Evolutionary conservation across 2,113 vertebrate species (phyloP).

Genomic region (Galemys pyrenaicus): DNA sequence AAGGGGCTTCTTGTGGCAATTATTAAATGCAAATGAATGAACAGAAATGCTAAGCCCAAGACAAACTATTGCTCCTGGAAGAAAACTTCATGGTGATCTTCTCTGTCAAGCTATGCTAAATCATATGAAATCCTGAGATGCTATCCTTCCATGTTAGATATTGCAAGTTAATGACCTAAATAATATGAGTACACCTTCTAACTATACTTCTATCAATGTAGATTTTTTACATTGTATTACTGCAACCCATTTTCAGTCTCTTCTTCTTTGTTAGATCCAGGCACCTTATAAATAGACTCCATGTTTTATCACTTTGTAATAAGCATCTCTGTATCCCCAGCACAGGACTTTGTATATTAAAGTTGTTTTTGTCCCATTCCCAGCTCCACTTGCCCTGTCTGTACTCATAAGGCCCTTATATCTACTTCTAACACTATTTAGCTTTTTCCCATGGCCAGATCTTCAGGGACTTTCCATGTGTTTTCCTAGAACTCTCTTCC

Average conservation of each 20-base stretch:
- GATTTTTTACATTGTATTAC: neutral
- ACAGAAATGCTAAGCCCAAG: neutral
- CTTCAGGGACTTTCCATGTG: neutral
- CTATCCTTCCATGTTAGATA: neutral
- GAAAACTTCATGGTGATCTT: neutral
- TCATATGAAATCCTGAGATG: neutral
- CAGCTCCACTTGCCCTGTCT: neutral
- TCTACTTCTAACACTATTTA: neutral
- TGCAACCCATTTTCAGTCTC: neutral
- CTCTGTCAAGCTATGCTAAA: neutral
- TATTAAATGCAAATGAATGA: neutral
- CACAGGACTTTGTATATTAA: neutral
- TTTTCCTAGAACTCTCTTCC: neutral
- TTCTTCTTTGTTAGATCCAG: neutral
- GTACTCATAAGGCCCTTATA: neutral
- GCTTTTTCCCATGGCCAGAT: neutral
- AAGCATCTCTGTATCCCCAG: neutral
- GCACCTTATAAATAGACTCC: neutral
- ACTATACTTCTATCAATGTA: neutral
- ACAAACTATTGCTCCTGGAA: neutral
- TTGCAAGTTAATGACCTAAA: slow-evolving; percentile 1
- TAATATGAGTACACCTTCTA: neutral
- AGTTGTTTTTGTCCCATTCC: neutral
- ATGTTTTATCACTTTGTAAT: neutral
- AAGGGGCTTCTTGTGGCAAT: neutral